Conservation (phyloP, 2,113 vertebrate genomes). For the Sialia sialis region DNA sequence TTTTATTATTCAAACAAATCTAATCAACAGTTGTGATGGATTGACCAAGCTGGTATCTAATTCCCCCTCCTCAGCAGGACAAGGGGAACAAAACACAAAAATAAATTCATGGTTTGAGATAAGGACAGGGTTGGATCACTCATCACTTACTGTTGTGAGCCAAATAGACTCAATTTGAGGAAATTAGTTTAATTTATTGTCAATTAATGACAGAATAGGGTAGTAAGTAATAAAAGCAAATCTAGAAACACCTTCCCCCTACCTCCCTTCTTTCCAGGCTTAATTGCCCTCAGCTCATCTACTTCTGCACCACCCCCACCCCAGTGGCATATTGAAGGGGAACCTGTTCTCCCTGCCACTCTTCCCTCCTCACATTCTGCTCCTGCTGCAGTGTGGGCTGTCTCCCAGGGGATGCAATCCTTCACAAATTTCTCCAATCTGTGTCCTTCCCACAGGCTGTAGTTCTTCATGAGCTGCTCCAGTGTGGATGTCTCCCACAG, state of each 20-base stretch:
- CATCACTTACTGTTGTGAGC: background rate
- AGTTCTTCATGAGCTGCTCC: background rate
- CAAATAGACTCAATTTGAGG: background rate
- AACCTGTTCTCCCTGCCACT: background rate
- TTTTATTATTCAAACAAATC: background rate
- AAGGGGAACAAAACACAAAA: background rate
- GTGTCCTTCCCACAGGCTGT: background rate
- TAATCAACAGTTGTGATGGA: background rate
- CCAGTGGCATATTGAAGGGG: rapidly evolving
- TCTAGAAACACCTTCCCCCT: background rate
- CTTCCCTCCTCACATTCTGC: background rate
- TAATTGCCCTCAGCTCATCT: background rate
- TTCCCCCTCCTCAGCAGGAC: background rate
- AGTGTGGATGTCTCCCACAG: background rate
- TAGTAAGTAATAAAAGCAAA: background rate
- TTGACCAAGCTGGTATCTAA: background rate
- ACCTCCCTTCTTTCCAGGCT: background rate
- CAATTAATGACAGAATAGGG: background rate
- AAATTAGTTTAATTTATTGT: background rate
- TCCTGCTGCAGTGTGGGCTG: background rate
- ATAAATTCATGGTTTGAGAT: background rate
- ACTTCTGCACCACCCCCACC: background rate
- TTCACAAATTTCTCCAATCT: background rate
- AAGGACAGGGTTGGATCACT: background rate
- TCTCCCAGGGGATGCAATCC: background rate